phyloP scores from a whole-genome alignment of 1,140 invertebrate species.

The Scaptomyza pallida region DNA sequence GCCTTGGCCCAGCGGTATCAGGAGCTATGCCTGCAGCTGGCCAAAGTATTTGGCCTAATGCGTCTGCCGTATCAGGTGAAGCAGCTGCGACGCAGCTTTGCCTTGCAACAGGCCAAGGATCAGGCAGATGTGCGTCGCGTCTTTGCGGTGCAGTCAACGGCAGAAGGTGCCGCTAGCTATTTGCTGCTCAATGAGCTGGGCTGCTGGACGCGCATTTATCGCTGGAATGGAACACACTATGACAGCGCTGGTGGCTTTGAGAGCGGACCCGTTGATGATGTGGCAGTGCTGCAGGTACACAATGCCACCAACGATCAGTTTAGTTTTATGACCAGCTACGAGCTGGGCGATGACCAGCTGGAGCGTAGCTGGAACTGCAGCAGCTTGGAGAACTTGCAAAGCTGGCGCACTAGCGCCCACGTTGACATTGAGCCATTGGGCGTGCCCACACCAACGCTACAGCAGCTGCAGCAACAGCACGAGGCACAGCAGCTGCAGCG shows the following conservation, averaged over 20 bases:
- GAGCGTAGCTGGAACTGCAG: conserved; percentile 56
- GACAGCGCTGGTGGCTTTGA: conserved; percentile 36
- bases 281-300: conserved; percentile 39
- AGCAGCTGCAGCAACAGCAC: conserved; percentile 39
- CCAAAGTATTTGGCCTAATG: conserved; percentile 30
- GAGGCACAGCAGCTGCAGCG: conserved; percentile 20
- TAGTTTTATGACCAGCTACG: conserved; percentile 67
- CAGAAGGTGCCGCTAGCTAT: conserved; percentile 16
- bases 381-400: conserved; percentile 24
- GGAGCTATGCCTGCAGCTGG: conserved; percentile 43
- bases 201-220: conserved; percentile 60
- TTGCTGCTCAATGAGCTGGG: conserved; percentile 66
- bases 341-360: conserved; percentile 43
- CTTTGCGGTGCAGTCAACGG: conserved; percentile 34
- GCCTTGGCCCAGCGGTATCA: conserved; percentile 15
- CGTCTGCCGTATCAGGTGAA: conserved; percentile 55
- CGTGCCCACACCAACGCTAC: conserved; percentile 23
- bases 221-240: conserved; percentile 55
- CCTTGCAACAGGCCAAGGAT: conserved; percentile 18
- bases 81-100: conserved; percentile 41
- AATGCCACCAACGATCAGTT: conserved; percentile 44
- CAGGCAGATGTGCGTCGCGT: conserved; percentile 53
- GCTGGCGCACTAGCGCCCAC: conserved; percentile 43
- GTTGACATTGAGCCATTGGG: conserved; percentile 14
- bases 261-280: conserved; percentile 66